A percentile compares a stretch with the other conserved stretches of the same genome.
Conservation (phyloP, 2,113 vertebrate genomes). For the Leiothrix lutea region DNA sequence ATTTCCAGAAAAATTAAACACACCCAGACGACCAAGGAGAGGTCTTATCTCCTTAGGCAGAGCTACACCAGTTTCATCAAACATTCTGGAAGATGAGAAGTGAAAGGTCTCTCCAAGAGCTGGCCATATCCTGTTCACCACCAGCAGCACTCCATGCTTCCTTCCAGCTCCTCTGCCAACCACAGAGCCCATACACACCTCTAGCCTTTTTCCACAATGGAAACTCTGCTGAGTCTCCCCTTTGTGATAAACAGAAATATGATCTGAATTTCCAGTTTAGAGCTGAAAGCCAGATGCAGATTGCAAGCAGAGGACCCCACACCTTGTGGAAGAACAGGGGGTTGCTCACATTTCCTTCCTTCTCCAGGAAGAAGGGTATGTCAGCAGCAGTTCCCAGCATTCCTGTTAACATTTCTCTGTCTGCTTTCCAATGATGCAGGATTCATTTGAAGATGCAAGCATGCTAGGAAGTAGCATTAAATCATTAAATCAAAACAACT, state of each 20-base stretch:
- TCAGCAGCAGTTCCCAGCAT: neutral
- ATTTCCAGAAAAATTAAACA: neutral
- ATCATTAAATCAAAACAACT: constrained; percentile 37
- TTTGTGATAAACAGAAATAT: neutral
- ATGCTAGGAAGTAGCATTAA: neutral
- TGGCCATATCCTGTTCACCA: neutral
- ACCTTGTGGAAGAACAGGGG: neutral
- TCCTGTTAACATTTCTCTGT: neutral
- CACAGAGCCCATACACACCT: neutral
- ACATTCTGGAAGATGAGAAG: neutral
- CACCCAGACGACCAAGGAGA: neutral
- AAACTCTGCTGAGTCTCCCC: neutral
- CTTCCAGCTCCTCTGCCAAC: neutral
- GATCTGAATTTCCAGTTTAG: neutral
- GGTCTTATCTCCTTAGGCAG: neutral
- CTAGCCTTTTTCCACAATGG: neutral
- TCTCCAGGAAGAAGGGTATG: neutral
- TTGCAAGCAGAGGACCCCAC: neutral
- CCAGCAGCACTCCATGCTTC: neutral
- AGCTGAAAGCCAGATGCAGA: neutral
- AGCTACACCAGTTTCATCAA: neutral
- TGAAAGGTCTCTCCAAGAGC: neutral
- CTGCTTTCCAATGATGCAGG: neutral
- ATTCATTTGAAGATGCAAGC: neutral
- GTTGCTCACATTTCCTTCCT: neutral